Base-by-base conservation (phyloP, 2,797 vertebrate genomes). In the Sparidentex hasta region DNA sequence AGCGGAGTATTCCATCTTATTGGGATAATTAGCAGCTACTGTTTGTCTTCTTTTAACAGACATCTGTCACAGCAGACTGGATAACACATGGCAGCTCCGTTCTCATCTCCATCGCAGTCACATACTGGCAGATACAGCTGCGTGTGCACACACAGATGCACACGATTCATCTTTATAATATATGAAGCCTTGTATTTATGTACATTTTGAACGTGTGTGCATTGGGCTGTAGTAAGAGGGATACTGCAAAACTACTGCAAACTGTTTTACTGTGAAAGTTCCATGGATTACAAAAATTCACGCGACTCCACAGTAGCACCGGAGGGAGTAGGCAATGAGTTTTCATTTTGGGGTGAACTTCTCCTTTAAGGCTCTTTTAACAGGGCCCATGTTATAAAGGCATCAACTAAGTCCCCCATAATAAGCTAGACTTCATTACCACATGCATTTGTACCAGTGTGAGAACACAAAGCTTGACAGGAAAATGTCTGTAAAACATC, bases 31-130 rank as follows among this genome's bases (percentile, higher is more conserved):
- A 54, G 5, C 7, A 38, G 55, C 23, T 41, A 33, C 57, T 46
- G 44, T 61, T 69, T 71, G 25, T 47, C 29, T 21, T 56, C 25
- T 14, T 57, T 18, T 25, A 23, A 48, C 3, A 46, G 43, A 64
- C 72, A 74, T 65, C 16, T 62, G 59, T 76, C 55, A 54, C 23
- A 58, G 71, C 68, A 79, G 78, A 70, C n/a, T 46, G 68, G 38
- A 7, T 38, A 51, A 27, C 58, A 69, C 52, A 1, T 50, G 52
- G 56, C 1, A 2, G 18, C 59, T 63, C 13, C 23, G 2, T 25
- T 64, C 8, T 41, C 38, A 52, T 27, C 21, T 65, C 6, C 48
- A 56, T 63, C 27, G 46, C 47, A 68, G 14, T 33, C 44, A 44
- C 1, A 67, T 17, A 43, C n/a, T 25, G 63, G 0, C 50, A 44